Evolutionary conservation across 2,888 invertebrate species (phyloP).

Genomic region (Morinoia aosen): DNA sequence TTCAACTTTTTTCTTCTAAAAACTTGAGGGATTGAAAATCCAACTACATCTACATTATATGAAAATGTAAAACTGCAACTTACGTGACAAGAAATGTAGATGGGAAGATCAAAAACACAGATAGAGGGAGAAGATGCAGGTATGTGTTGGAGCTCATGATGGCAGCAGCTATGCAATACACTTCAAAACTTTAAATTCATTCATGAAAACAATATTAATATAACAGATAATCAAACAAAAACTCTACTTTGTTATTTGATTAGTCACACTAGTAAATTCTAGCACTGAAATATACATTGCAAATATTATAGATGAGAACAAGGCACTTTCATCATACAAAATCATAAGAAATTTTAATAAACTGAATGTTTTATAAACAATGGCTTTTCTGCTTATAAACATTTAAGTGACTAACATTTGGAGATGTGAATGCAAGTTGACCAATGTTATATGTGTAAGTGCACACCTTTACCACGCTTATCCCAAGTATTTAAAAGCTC

Average conservation of each 20-base stretch:
- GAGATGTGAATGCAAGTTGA: too few species aligned
- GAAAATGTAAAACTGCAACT: constrained; percentile 47
- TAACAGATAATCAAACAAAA: neutral
- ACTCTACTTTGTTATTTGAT: neutral
- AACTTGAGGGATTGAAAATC: neutral
- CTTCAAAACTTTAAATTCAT: neutral
- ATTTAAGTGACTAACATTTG: too few species aligned
- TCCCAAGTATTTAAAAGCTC: too few species aligned
- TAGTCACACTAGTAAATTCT: neutral
- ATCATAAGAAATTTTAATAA: too few species aligned
- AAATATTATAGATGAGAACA: neutral
- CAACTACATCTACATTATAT: neutral
- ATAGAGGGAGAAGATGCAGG: constrained; percentile 60
- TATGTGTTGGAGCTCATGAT: constrained; percentile 13
- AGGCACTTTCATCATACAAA: neutral
- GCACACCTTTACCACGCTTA: too few species aligned
- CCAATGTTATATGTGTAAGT: too few species aligned
- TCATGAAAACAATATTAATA: neutral
- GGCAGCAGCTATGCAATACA: neutral
- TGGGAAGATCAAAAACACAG: constrained; percentile 66
- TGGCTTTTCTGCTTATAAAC: too few species aligned
- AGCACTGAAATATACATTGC: neutral
- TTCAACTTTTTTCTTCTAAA: neutral
- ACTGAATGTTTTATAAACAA: too few species aligned
- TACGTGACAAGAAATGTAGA: constrained; percentile 66